Percentiles rank a stretch among this genome's conserved stretches.
These are phyloP conservation scores for Amphipyra berbera DNA, from an alignment of 2,888 invertebrate species.

Conservation along the genomic window DNA sequence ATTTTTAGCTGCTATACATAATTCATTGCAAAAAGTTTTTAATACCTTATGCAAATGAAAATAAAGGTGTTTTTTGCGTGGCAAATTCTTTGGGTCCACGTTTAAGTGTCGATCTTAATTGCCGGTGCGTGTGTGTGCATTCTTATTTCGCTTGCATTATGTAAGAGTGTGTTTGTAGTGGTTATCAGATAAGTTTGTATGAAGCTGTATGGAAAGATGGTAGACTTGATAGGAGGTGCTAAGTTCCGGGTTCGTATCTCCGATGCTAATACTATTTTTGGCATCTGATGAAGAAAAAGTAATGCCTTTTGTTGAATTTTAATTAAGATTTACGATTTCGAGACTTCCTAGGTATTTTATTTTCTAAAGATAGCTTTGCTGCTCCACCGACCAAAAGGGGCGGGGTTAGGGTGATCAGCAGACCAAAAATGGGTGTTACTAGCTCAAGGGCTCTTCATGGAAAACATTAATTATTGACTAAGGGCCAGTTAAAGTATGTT, in stretches of 20 bases:
- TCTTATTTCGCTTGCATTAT: constrained; percentile 50
- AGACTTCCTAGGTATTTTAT: no score
- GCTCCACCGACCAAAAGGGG: no score
- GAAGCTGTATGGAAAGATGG: constrained; percentile 10
- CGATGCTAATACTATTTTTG: not conserved
- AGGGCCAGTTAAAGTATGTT: no score
- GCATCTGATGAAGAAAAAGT: constrained; percentile 4
- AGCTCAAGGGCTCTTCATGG: no score
- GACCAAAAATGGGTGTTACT: no score
- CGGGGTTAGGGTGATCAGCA: no score
- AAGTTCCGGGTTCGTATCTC: constrained; percentile 42
- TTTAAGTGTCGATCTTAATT: constrained; percentile 60
- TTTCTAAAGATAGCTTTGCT: no score
- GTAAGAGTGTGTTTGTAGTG: constrained; percentile 34
- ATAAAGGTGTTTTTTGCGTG: constrained; percentile 44
- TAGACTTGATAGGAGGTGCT: constrained; percentile 7
- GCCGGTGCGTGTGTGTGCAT: constrained; percentile 60
- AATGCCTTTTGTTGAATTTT: no score
- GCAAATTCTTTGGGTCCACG: constrained; percentile 17
- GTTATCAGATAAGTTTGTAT: constrained; percentile 44
- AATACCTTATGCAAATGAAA: not conserved
- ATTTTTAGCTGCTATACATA: constrained; percentile 59
- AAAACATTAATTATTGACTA: no score
- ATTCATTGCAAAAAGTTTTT: constrained; percentile 53
- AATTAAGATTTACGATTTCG: no score